Evolutionary conservation across 2,797 vertebrate genomes (phyloP), one percentile per base, ranked within the genome.

Genomic region (Champsocephalus esox): DNA sequence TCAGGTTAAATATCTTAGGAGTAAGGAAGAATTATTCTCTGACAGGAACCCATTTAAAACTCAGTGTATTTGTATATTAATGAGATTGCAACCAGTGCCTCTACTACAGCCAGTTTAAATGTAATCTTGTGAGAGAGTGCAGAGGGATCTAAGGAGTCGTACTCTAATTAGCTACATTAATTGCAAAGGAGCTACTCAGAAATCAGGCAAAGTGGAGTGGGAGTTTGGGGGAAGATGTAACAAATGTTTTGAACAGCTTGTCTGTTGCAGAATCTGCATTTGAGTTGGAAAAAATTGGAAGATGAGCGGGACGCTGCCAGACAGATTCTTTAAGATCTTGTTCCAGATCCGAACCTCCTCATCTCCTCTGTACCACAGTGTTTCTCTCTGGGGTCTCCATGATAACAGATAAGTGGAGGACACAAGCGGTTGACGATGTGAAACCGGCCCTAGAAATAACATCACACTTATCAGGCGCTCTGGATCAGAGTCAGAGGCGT

Each of bases 101-200:
- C 6, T 6, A 52, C 62, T 44, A 55, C 44, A 73, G 59, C 43
- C 1, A 1, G 28, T 60, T 4, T 75, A 59, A 63, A 72, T 66
- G 72, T 59, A 28, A 64, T 69, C 43, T 16, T 44, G 45, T 41
- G 34, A 38, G 34, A 84, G 65, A 55, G 60, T 52, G 68, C 19
- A 65, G 70, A 85, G 60, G 58, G 65, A 85, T 84, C 70, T 60
- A 67, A 73, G 52, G 65, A 79, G 65, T 44, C 81, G 45, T 50
- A 44, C 41, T 5, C 77, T 87, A 88, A 91, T 93, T 89, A 91
- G 83, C 46, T 52, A 44, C 70, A 61, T 83, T 88, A 88, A 91
- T 87, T 89, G 83, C 67, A 21, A 45, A 81, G 72, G 57, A 78
- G 72, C 59, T 71, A 56, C 77, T 85, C 72, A 84, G 80, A 83